Evolutionary conservation across 2,888 invertebrate species (phyloP), one percentile per base, ranked within the genome.

Genomic region (Hydrotaea diabolus): DNA sequence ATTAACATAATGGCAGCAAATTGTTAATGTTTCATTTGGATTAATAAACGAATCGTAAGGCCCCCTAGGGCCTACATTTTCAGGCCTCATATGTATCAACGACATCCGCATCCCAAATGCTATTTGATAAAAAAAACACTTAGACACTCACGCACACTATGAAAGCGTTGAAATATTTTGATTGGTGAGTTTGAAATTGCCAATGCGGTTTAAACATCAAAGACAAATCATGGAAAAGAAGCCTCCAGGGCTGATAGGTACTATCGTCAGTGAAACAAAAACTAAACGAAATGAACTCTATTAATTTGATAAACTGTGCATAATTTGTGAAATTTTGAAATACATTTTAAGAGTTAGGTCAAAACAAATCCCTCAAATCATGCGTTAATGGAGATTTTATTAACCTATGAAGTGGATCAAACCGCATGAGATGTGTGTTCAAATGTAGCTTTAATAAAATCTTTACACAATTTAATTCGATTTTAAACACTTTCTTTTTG

Each of bases 111-210:
- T 31, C 7, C 31, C 2, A 2, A 31, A 31, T 59, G 23, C 7
- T 31, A 59, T 26, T 1, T 26, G 13, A n/a, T n/a, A 49, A 49
- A 49, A 49, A 49, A 49, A n/a, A 49, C n/a, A n/a, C n/a, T n/a
- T n/a, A n/a, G n/a, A n/a, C n/a, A n/a, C n/a, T n/a, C n/a, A n/a
- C n/a, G n/a, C n/a, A n/a, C n/a, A n/a, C n/a, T n/a, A n/a, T n/a
- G n/a, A n/a, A 49, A 49, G 3, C 49, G n/a, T n/a, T 2, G 15
- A 59, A 74, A 15, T 21, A 74, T 43, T 74, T n/a, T 23, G n/a
- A 74, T 74, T 74, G 36, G 59, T 57, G 59, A 59, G 0, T 21
- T 8, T 57, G n/a, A 26, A 57, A 74, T 53, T 23, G n/a, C 71
- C 2, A 15, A n/a, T 15, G 31, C 19, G 23, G n/a, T 39, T 13